Conservation (phyloP, 2,113 vertebrate genomes). For the Solea solea region DNA sequence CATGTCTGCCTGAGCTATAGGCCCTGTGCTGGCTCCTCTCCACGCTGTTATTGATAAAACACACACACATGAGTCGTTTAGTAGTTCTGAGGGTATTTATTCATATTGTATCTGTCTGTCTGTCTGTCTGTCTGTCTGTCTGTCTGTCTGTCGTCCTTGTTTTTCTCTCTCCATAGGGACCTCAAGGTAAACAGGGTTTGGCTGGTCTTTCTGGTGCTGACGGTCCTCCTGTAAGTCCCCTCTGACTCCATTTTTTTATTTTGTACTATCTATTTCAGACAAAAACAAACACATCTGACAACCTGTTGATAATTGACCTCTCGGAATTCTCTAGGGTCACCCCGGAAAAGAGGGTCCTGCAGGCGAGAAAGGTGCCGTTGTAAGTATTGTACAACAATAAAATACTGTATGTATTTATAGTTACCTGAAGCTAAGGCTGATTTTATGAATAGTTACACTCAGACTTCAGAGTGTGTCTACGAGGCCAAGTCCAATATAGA, state of each 20-base stretch:
- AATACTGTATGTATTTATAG: background rate
- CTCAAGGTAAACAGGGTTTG: conserved; percentile 91
- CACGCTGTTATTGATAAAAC: conserved; percentile 22
- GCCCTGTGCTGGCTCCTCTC: conserved; percentile 26
- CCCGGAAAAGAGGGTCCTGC: conserved; percentile 96
- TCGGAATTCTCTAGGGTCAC: conserved; percentile 85
- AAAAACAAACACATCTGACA: conserved; percentile 1
- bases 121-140: background rate
- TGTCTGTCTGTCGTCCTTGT: conserved; percentile 6
- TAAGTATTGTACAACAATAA: conserved; percentile 75
- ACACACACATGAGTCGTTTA: conserved; percentile 26
- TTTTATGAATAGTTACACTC: too few relatives aligned
- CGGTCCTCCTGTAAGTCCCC: conserved; percentile 91
- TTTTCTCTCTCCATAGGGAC: conserved; percentile 84
- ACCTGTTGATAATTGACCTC: conserved; percentile 6
- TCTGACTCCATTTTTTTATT: background rate
- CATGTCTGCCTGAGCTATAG: conserved; percentile 49
- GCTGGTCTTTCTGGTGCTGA: conserved; percentile 91
- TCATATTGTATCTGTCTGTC: background rate
- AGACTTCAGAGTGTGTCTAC: too few relatives aligned
- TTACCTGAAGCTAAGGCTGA: background rate
- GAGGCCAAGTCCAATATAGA: too few relatives aligned
- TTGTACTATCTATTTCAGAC: background rate
- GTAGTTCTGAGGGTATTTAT: conserved; percentile 35
- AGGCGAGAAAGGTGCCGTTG: conserved; percentile 92